Evolutionary conservation across 2,797 vertebrate genomes (phyloP).

Genomic region (Sphenodon punctatus): DNA sequence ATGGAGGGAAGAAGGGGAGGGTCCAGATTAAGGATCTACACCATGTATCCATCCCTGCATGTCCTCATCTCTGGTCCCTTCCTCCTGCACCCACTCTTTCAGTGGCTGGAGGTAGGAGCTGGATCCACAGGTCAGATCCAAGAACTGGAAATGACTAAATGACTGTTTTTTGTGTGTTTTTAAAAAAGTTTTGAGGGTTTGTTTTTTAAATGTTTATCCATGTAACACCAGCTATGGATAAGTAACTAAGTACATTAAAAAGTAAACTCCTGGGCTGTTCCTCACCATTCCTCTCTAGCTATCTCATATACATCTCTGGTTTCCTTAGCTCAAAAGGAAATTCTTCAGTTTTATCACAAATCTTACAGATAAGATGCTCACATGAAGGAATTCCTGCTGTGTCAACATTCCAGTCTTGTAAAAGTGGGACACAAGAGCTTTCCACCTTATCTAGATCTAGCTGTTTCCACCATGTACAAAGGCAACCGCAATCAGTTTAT

Average conservation of each 20-base stretch:
- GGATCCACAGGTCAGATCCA: no score
- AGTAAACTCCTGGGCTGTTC: constrained; percentile 21
- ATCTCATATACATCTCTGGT: constrained; percentile 1
- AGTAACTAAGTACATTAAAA: constrained; percentile 22
- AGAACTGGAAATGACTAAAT: no score
- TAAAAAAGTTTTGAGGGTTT: no score
- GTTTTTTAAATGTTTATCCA: no score
- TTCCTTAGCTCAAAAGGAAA: constrained; percentile 33
- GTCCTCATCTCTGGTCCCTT: no score
- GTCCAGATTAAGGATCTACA: no score
- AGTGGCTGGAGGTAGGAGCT: no score
- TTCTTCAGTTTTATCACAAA: constrained; percentile 19
- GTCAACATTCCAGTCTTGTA: constrained; percentile 43
- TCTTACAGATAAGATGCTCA: constrained; percentile 43
- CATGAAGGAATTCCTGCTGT: neutral
- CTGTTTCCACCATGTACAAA: neutral
- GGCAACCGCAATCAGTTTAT: neutral
- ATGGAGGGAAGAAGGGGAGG: no score
- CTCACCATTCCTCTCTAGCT: constrained; percentile 12
- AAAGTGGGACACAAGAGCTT: neutral
- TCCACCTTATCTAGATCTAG: constrained; percentile 54
- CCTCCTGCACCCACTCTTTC: no score
- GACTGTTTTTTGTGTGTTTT: no score
- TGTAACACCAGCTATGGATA: neutral
- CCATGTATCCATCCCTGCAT: no score